Base-by-base conservation (phyloP, 2,888 invertebrate species). In the Cryptus viduatorius region DNA sequence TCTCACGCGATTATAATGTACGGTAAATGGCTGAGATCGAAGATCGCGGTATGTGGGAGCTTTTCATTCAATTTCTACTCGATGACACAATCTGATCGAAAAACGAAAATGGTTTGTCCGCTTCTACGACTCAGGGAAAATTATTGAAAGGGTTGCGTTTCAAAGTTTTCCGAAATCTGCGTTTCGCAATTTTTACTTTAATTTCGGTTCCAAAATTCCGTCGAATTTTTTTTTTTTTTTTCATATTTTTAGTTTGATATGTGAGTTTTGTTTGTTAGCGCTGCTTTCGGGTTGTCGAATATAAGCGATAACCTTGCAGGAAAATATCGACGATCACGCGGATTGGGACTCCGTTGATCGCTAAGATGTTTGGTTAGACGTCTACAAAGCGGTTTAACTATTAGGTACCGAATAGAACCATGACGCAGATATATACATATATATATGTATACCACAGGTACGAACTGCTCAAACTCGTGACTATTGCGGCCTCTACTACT, bases 1-100 rank as follows among this genome's bases (percentile, higher is more conserved):
- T 85, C 85, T 79, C 85, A 85, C 82, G 82, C 82, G 82, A 85
- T 85, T 76, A 67, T 53, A 19, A 48, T 42, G 19, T 24, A 75
- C 24, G 37, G 59, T 71, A 69, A 71, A 56, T 24, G 46, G 56
- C 29, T n/a, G 65, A 67, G 67, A 61, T 42, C 19, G 44, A 65
- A 82, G 42, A 24, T 44, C 31, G 24, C 44, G 3, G 46, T 10
- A 10, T 10, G 48, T n/a, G 59, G 16, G 16, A 68, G 24, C 29
- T 16, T 16, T 16, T 37, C 72, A 14, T 29, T 75, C 12, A 50
- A n/a, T 16, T 16, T 24, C 29, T 29, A 29, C 12, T 12, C 59
- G 59, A 10, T 29, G 29, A 12, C 29, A 29, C 29, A 8, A 59
- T 31, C n/a, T 3, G 31, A 29, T 29, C 31, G 61, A 14, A 7